Evolutionary conservation across 2,113 vertebrate species (phyloP), one percentile per base, ranked within the genome.

Genomic region (Melanerpes aurifrons): DNA sequence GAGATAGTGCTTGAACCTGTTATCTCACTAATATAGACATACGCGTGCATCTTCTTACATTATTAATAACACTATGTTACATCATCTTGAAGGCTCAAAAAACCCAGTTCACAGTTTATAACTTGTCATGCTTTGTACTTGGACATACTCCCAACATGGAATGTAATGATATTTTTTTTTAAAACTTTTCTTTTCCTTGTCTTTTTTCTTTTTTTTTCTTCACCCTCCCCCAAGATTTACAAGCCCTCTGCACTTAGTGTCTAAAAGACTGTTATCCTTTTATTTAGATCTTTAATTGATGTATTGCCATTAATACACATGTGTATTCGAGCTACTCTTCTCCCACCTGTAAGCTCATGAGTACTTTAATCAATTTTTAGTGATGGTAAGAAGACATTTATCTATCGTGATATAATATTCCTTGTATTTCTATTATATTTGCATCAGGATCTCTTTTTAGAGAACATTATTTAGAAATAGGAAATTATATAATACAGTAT

Each of bases 101-200:
- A 50, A 18, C 6, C 0, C 16, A n/a, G 7, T 26, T 77, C 4
- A 3, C 14, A n/a, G 19, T 58, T 67, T 43, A 35, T 59, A 58
- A 26, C 1, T 10, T 63, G 5, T 1, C 5, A 59, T 43, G 4
- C 2, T 75, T 37, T 86, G 61, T 31, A 15, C 15, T 67, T 82
- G 1, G 47, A 5, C 2, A 32, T 57, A 8, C 3, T 54, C 12
- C 3, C 22, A 66, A 5, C 2, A 12, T 6, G 3, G 2, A 25
- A 47, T 31, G 2, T 32, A 28, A 21, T 68, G 31, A 14, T 50
- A 75, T 75, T 13, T 66, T 63, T 62, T 63, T 25, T 18, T 74
- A 66, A 58, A 26, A 40, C 53, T 4, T 3, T 22, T 12, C 40
- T 40, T 35, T 10, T 18, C 9, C 13, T 45, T 7, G 5, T 62